These are phyloP conservation scores for Bos taurus DNA, from an alignment of 2,113 vertebrate species.

Conservation along the genomic window ARS-UCD2.0 NC_037330.1:57504501-57505000, in stretches of 20 bases:
- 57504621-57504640: not conserved
- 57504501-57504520: not conserved
- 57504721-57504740: not conserved
- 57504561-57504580: not conserved
- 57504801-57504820: not conserved
- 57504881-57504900: not conserved
- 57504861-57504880: not conserved
- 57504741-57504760: not conserved
- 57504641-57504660: not conserved
- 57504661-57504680: not conserved
- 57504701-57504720: not conserved
- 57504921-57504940: not conserved
- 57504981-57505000: constrained; percentile 52
- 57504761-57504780: not conserved
- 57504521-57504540: not conserved
- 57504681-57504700: not conserved
- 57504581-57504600: not conserved
- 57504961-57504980: not conserved
- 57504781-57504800: not conserved
- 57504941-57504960: not conserved
- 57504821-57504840: not conserved
- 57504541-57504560: not conserved
- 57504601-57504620: not conserved
- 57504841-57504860: not conserved
- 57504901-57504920: not conserved